Percentiles rank a stretch among this genome's conserved stretches.
Conservation (phyloP, 2,797 vertebrate genomes). For the Clarias platycephalus region DNA sequence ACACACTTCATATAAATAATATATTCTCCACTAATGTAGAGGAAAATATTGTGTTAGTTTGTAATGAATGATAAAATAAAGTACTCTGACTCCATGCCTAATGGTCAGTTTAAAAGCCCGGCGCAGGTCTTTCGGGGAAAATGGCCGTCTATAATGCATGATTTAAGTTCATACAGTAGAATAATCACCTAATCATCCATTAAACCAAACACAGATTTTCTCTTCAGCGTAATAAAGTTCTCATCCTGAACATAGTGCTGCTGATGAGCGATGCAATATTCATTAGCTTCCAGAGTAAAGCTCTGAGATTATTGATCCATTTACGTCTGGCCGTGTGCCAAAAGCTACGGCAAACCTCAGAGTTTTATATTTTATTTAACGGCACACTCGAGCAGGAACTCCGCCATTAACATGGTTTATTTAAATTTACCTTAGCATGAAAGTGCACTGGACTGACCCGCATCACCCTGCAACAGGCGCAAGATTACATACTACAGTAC, state of each 20-base stretch:
- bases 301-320: constrained; percentile 12
- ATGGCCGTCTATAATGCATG: background rate
- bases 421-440: background rate
- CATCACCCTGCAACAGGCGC: background rate
- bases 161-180: constrained; percentile 4
- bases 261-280: constrained; percentile 23
- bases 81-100: background rate
- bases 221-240: constrained; percentile 51
- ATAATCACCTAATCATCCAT: constrained; percentile 47
- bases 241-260: constrained; percentile 15
- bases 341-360: background rate
- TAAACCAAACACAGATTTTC: constrained; percentile 58
- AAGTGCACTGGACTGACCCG: background rate
- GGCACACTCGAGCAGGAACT: background rate
- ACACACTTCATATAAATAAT: background rate
- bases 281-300: constrained; percentile 22
- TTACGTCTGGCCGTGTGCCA: constrained; percentile 32
- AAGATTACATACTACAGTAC: background rate
- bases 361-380: background rate
- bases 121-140: background rate
- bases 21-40: background rate
- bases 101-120: constrained; percentile 12
- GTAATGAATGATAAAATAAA: background rate
- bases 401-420: background rate
- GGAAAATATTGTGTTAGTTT: background rate